Evolutionary conservation across 2,797 vertebrate species (phyloP).

Genomic region (Antrozous pallidus): DNA sequence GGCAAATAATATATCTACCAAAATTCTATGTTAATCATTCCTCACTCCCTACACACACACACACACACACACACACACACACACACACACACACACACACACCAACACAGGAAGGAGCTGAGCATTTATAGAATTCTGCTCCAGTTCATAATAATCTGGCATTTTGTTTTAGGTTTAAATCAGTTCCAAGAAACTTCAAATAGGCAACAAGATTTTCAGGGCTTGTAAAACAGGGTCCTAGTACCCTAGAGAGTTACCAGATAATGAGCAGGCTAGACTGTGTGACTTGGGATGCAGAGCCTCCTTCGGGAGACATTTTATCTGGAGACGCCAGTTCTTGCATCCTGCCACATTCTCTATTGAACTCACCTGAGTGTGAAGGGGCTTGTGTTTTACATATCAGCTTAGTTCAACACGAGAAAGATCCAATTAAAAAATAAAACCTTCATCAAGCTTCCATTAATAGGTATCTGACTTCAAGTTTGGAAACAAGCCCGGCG

Average conservation of each 20-base stretch:
- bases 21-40: slow-evolving; percentile 37
- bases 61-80: too few species aligned
- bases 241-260: neutral
- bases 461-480: neutral
- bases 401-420: neutral
- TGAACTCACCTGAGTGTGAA: neutral
- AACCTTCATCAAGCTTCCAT: neutral
- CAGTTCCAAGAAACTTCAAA: slow-evolving; percentile 43
- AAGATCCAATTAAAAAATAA: slow-evolving; percentile 9
- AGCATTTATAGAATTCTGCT: slow-evolving; percentile 54
- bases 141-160: slow-evolving; percentile 61
- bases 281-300: neutral
- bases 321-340: neutral
- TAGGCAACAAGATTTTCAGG: slow-evolving; percentile 23
- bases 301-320: neutral
- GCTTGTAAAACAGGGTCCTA: neutral
- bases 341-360: neutral
- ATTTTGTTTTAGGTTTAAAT: slow-evolving; percentile 41
- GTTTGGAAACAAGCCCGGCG: neutral
- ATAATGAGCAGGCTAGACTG: neutral
- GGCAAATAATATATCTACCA: slow-evolving; percentile 64
- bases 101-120: slow-evolving; percentile 41
- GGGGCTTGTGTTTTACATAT: neutral
- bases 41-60: too few species aligned
- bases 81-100: too few species aligned